Evolutionary conservation across 2,113 vertebrate genomes (phyloP), one percentile per base, ranked within the genome.

Genomic region (Microcebus murinus): DNA sequence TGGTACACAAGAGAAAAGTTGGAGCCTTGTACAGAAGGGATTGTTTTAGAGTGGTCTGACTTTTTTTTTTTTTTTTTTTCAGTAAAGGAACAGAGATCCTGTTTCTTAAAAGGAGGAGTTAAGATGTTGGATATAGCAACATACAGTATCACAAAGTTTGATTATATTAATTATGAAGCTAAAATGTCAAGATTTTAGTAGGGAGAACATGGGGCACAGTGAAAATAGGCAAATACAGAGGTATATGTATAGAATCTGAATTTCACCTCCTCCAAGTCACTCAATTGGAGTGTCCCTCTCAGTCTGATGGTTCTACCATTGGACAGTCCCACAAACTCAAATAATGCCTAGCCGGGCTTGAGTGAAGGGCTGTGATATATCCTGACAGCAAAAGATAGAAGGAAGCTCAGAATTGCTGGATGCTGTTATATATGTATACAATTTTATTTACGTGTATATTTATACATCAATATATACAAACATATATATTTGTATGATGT

Each of bases 401-500:
- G 48, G 87, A 91, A 89, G 79, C 82, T 79, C n/a, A 89, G 88
- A 97, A 95, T 95, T 96, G 65, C 89, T 96, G 92, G 83, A 87
- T 97, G 89, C 67, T 83, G 84, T 80, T 94, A 87, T 95, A 91
- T 93, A 97, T 95, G 93, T 96, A 97, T 97, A 96, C 68, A 57
- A 95, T 97, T 97, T 97, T 98, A 97, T 98, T 97, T 97, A 97
- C 81, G 96, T 97, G 92, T 97, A 83, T 98, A 97, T 96, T 98
- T 97, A 97, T 98, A 87, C 86, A 94, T 94, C 96, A 96, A 87
- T 96, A 96, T 97, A 97, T 97, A 98, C 87, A 98, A 97, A 97
- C 95, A 97, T 96, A 97, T 98, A 97, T 97, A 97, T 98, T 97
- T 97, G 95, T 97, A 96, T 97, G 97, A 97, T 97, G 96, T 97